These are phyloP conservation scores for Blastomussa wellsi DNA, from an alignment of 92 coral and sea anemone species.

Conservation along the genomic window DNA sequence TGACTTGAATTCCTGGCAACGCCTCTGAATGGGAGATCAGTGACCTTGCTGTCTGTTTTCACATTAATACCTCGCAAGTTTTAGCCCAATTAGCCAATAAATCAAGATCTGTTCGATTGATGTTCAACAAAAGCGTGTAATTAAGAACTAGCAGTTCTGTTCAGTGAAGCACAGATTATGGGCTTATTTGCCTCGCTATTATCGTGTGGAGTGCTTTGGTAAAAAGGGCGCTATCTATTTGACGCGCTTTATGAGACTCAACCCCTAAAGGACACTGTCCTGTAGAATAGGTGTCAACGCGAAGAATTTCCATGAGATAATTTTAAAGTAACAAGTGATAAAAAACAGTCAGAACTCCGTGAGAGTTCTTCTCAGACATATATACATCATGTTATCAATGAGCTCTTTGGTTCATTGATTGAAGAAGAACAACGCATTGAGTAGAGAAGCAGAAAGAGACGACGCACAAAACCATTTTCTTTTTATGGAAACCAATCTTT, in stretches of 20 bases:
- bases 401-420: conserved; percentile 29
- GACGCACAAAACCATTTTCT: neutral
- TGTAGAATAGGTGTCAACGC: neutral
- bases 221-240: neutral
- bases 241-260: neutral
- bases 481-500: conserved; percentile 6
- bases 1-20: conserved; percentile 13
- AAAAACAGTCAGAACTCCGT: neutral
- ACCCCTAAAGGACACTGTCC: neutral
- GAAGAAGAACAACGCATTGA: neutral
- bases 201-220: neutral
- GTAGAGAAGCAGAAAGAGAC: too few species aligned
- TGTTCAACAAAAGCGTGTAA: neutral
- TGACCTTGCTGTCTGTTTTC: conserved; percentile 26
- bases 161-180: neutral
- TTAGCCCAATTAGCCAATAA: conserved; percentile 11
- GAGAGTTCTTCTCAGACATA: neutral
- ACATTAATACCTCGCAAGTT: conserved; percentile 17
- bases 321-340: conserved; percentile 25
- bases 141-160: neutral
- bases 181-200: neutral
- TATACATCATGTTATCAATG: neutral
- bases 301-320: neutral
- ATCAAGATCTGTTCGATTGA: conserved; percentile 1
- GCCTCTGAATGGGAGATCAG: neutral